Evolutionary conservation across 2,113 vertebrate species (phyloP).

Genomic region (Tetrax tetrax): DNA sequence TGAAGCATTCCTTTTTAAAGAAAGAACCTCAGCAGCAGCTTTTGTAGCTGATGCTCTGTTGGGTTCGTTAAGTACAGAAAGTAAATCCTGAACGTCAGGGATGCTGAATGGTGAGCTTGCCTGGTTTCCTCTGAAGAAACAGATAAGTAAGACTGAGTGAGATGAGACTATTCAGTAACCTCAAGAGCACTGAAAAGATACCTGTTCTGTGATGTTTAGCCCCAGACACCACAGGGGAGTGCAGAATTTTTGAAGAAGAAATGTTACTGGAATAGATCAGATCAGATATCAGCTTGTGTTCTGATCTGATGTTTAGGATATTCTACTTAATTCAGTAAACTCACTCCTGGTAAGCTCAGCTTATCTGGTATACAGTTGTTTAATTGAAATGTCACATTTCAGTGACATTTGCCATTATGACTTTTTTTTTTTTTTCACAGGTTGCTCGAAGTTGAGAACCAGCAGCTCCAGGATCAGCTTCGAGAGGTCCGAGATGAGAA

Average conservation of each 20-base stretch:
- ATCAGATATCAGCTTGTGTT: neutral
- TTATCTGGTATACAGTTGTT: neutral
- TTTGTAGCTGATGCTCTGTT: neutral
- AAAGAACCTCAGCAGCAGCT: neutral
- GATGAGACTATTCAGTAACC: neutral
- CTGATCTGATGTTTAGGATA: neutral
- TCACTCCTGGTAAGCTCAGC: neutral
- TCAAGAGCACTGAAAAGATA: neutral
- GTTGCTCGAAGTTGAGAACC: slow-evolving; percentile 72
- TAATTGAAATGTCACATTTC: neutral
- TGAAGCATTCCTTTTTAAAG: neutral
- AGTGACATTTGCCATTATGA: neutral
- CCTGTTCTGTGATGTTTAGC: neutral
- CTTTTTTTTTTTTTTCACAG: slow-evolving; percentile 41
- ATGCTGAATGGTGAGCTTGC: neutral
- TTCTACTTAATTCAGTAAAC: neutral
- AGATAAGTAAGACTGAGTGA: neutral
- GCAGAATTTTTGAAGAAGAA: neutral
- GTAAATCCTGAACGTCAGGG: neutral
- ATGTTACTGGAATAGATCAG: neutral
- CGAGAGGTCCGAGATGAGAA: slow-evolving; percentile 87
- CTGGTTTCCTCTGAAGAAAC: neutral
- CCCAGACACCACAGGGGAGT: neutral
- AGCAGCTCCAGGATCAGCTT: slow-evolving; percentile 78
- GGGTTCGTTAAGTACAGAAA: neutral